Evolutionary conservation across 2,888 invertebrate species (phyloP), one percentile per base, ranked within the genome.

Genomic region (Nasonovia ribisnigri): DNA sequence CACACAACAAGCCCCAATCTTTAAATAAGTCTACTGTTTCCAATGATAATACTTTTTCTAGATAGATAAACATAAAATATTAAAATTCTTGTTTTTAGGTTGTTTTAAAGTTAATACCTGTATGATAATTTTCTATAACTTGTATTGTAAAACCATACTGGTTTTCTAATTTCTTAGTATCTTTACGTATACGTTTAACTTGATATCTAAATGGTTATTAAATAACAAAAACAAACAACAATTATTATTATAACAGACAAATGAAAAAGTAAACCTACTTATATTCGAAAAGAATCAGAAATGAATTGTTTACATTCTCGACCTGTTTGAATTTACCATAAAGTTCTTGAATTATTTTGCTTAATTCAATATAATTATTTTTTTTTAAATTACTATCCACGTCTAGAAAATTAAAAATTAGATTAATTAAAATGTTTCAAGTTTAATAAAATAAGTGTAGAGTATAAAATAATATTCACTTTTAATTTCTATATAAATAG

Each of bases 301-400:
- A 90, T 16, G 84, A 60, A 8, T 90, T 86, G 24, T 26, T 84
- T 89, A 6, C 84, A 10, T 60, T 90, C 4, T 29, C 36, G 3
- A 93, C 84, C 13, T 42, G 54, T 26, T 90, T 42, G 48, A 90
- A 93, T 0, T 60, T 4, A 0, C 93, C 93, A 93, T 93, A 93
- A 16, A 51, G 90, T 36, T 93, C 16, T 29, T 20, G 20, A 36
- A 93, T n/a, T 10, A 90, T 26, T 84, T 60, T 36, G 11, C 29
- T 93, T 24, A 93, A 86, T 13, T 20, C 16, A 36, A 0, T 20
- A 60, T 60, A 89, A 16, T 84, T 57, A 42, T 93, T 86, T 16
- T 0, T 8, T 90, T 84, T 93, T 20, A 90, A 86, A 24, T 60
- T 29, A 1, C 0, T 8, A 48, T 29, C 36, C 0, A 84, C 29